Evolutionary conservation across 2,797 vertebrate species (phyloP), one percentile per base, ranked within the genome.

Genomic region (Oreochromis mossambicus): DNA sequence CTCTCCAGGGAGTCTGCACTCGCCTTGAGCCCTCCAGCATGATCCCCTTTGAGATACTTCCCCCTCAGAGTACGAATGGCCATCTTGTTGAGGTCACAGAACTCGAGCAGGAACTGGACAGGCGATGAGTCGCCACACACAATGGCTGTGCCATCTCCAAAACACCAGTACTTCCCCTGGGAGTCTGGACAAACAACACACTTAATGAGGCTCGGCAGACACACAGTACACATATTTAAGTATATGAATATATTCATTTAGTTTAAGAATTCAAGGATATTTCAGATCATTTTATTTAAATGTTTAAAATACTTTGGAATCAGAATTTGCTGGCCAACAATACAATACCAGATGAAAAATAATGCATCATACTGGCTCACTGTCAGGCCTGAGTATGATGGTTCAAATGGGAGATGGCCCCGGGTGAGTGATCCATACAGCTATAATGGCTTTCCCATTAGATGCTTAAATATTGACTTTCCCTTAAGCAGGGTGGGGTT

Each of bases 81-180:
- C 96, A 99, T 96, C 94, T 98, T 98, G 96, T 98, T 98, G 87
- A 97, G 97, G 90, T 98, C 98, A 55, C 97, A 98, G 96, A 99
- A 99, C 95, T 98, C 97, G 14, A 99, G 97, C 90, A 97, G 97
- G 97, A 99, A 99, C 93, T 97, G 97, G 88, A 97, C 96, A 0
- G 98, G 98, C 2, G 91, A 81, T 78, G 95, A 91, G 15, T 97
- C 97, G 96, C 97, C 96, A 96, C 98, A 98, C 85, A 95, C 97
- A 80, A 99, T 97, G 0, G 97, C 95, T 0, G 96, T 94, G 81
- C 98, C 98, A 0, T 94, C 96, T 36, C 97, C 98, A 82, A 98
- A 97, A 24, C 91, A 97, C 98, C 98, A 99, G 90, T 98, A 99
- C 93, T 98, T 99, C 84, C 98, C 98, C 8, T 97, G 97, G 50